phyloP scores from a whole-genome alignment of 2,888 invertebrate species.

The Podabrus alpinus region DNA sequence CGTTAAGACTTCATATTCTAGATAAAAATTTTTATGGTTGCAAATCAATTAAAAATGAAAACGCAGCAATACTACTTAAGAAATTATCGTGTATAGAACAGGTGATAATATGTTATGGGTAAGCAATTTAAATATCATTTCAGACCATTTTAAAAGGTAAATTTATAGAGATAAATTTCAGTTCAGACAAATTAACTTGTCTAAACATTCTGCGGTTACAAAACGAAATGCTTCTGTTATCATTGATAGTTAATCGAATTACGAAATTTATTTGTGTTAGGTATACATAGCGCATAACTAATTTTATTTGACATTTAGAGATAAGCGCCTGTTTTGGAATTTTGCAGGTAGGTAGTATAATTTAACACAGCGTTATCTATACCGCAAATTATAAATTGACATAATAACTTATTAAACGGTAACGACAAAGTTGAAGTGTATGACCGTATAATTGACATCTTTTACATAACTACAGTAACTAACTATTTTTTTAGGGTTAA shows the following conservation, averaged over 20 bases:
- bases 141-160: background rate
- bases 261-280: background rate
- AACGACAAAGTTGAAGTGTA: background rate
- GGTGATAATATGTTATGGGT: background rate
- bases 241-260: background rate
- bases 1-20: background rate
- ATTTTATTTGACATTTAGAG: background rate
- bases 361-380: background rate
- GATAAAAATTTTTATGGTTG: background rate
- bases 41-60: background rate
- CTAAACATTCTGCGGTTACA: background rate
- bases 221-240: background rate
- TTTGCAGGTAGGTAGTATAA: background rate
- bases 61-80: background rate
- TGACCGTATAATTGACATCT: background rate
- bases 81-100: background rate
- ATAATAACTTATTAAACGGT: background rate
- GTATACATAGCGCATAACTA: background rate
- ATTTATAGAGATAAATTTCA: background rate
- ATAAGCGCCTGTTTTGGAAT: background rate
- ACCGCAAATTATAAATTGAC: background rate
- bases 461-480: background rate
- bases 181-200: background rate
- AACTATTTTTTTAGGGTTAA: too few species aligned
- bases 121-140: background rate